Conservation (phyloP, 1,140 invertebrate genomes). For the Zaprionus ghesquierei region DNA sequence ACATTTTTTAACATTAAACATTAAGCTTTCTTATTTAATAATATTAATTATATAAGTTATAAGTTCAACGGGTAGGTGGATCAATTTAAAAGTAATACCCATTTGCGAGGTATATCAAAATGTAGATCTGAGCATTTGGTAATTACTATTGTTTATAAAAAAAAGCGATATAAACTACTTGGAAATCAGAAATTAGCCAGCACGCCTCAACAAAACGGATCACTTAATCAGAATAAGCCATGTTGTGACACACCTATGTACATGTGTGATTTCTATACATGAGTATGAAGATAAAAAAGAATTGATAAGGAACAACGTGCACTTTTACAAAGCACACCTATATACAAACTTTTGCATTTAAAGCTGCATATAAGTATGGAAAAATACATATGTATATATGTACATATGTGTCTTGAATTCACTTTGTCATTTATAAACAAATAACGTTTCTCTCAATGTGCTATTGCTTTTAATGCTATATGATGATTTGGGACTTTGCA, state of each 20-base stretch:
- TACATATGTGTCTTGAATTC: not conserved
- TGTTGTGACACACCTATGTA: constrained; percentile 2
- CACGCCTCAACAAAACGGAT: not conserved
- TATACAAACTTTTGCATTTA: not conserved
- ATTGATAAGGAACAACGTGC: constrained; percentile 54
- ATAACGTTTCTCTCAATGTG: not conserved
- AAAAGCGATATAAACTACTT: not conserved
- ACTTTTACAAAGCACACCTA: not conserved
- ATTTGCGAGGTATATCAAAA: not conserved
- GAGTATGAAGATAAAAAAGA: constrained; percentile 47
- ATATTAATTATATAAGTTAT: too few species aligned
- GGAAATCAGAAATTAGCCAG: not conserved
- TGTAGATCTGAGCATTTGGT: not conserved
- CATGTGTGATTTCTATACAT: not conserved
- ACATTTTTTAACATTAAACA: not conserved
- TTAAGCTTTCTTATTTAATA: not conserved
- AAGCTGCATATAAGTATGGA: not conserved
- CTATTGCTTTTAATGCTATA: not conserved
- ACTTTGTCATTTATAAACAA: not conserved
- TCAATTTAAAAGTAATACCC: too few species aligned
- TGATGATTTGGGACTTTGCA: too few species aligned
- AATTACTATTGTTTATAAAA: not conserved
- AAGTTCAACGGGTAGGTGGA: too few species aligned
- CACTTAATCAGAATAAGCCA: constrained; percentile 5
- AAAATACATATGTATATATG: not conserved